A percentile compares a stretch with the other conserved stretches of the same genome.
These are phyloP conservation scores for Onychostoma macrolepis DNA, from an alignment of 2,113 vertebrate species.

Conservation along the genomic window DNA sequence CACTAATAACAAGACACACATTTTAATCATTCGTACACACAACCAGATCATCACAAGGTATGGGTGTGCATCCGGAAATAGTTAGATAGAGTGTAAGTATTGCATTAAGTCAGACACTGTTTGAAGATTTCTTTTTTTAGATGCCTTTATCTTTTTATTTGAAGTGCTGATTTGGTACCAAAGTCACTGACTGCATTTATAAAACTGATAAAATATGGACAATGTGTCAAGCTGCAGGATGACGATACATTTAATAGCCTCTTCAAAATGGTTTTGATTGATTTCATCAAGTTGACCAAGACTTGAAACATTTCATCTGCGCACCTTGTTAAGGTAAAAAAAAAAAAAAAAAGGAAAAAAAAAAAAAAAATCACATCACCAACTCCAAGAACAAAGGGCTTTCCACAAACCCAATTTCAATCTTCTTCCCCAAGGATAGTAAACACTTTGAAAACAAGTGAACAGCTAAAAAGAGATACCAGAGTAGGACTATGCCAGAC, in stretches of 20 bases:
- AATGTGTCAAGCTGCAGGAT: not conserved
- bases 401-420: slow-evolving; percentile 6
- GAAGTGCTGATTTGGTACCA: not conserved
- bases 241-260: not conserved
- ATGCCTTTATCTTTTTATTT: not conserved
- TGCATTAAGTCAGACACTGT: not conserved
- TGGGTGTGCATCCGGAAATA: not conserved
- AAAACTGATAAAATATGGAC: not conserved
- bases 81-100: not conserved
- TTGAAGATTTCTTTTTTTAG: not conserved
- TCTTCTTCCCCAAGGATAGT: not conserved
- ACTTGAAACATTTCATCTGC: not conserved
- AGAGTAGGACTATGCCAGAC: not conserved
- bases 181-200: not conserved
- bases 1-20: not conserved
- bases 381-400: not conserved
- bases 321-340: not conserved
- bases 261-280: not conserved
- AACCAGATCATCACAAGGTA: not conserved
- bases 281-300: not conserved
- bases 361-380: not conserved
- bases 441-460: slow-evolving; percentile 20
- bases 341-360: not conserved
- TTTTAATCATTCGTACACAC: not conserved
- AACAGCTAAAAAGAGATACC: slow-evolving; percentile 14